A percentile compares a stretch with the other conserved stretches of the same genome.
phyloP scores from a whole-genome alignment of 2,888 invertebrate genomes.

The Melieria omissa region DNA sequence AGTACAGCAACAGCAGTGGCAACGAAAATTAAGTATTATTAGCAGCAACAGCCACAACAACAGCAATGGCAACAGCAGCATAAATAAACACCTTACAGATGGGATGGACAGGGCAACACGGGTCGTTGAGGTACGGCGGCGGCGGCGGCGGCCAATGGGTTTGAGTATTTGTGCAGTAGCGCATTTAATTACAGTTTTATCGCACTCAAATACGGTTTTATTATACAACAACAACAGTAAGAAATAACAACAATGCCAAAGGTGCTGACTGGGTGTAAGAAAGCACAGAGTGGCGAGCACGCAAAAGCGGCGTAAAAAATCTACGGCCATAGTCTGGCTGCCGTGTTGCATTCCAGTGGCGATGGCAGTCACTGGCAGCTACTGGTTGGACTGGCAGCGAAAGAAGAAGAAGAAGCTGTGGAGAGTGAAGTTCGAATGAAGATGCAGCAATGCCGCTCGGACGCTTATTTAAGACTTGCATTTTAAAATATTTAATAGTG shows the following conservation, averaged over 20 bases:
- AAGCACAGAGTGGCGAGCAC: neutral
- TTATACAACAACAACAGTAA: neutral
- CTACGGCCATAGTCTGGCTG: too few species aligned
- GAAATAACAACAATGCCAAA: neutral
- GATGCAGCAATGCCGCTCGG: neutral
- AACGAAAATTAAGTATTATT: neutral
- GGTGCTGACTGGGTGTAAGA: neutral
- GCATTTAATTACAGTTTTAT: conserved; percentile 31
- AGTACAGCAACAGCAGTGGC: too few species aligned
- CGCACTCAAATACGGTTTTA: conserved; percentile 18
- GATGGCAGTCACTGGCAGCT: too few species aligned
- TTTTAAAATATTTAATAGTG: too few species aligned
- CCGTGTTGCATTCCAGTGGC: too few species aligned
- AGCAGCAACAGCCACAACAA: neutral
- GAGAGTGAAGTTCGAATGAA: neutral
- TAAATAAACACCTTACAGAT: neutral
- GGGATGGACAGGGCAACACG: too few species aligned
- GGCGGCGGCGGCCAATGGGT: neutral
- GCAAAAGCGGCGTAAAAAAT: too few species aligned
- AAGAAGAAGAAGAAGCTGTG: neutral
- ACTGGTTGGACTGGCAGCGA: neutral
- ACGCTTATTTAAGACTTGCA: too few species aligned
- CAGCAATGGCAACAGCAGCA: neutral
- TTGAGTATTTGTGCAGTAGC: conserved; percentile 10
- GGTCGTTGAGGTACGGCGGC: neutral